These are phyloP conservation scores for Stenichneumon culpator DNA, from an alignment of 2,888 invertebrate species.

Conservation along the genomic window DNA sequence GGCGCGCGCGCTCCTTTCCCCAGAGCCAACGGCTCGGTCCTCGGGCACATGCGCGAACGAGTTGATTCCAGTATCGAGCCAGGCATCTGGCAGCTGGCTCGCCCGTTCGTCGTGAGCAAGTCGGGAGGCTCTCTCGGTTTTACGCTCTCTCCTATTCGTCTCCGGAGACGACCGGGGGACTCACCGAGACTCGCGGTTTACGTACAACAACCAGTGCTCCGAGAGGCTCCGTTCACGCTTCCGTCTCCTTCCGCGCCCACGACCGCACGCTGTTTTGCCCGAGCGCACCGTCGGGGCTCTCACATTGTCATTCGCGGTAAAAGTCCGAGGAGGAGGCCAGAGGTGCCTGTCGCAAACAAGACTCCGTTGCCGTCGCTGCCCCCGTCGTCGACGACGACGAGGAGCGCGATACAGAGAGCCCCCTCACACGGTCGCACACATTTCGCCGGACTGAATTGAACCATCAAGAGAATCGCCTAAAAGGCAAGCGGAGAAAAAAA, in stretches of 20 bases:
- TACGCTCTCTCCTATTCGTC: slow-evolving; percentile 54
- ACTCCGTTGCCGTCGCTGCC: slow-evolving; percentile 32
- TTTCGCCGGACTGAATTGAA: not conserved
- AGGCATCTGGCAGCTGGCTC: slow-evolving; percentile 79
- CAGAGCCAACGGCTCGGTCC: no score
- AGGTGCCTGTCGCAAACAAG: slow-evolving; percentile 45
- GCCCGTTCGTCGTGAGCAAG: slow-evolving; percentile 73
- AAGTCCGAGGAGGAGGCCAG: slow-evolving; percentile 18
- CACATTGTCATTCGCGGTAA: not conserved
- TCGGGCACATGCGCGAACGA: slow-evolving; percentile 81
- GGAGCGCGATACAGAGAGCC: slow-evolving; percentile 46
- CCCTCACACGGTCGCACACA: not conserved
- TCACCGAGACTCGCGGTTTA: slow-evolving; percentile 8
- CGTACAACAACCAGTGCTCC: not conserved
- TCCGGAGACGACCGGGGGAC: slow-evolving; percentile 28
- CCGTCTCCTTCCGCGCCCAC: not conserved
- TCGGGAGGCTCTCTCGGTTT: slow-evolving; percentile 62
- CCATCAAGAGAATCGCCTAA: not conserved
- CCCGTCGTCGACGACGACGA: slow-evolving; percentile 48
- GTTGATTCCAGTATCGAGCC: slow-evolving; percentile 83
- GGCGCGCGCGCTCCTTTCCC: no score
- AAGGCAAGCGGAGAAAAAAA: no score
- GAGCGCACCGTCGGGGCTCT: not conserved
- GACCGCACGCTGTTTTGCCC: not conserved
- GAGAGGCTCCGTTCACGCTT: not conserved